These are phyloP conservation scores for Amniataba percoides DNA, from an alignment of 2,797 vertebrate genomes.

Conservation along the genomic window DNA sequence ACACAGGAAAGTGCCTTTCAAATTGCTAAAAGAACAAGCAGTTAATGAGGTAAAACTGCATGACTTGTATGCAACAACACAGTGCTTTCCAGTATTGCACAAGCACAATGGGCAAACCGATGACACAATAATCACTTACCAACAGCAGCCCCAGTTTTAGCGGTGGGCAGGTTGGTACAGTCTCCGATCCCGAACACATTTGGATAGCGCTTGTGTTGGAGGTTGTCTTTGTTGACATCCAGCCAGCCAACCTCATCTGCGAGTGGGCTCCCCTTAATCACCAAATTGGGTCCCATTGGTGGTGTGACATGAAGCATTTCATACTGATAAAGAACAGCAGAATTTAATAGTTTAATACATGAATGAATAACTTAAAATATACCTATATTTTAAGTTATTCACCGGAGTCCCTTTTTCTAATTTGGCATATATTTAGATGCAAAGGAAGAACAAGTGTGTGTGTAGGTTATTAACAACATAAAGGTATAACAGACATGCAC, in stretches of 20 bases:
- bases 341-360: not conserved
- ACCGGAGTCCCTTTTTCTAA: not conserved
- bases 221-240: conserved; percentile 91
- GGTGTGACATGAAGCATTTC: conserved; percentile 99
- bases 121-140: conserved; percentile 82
- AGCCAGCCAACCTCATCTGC: conserved; percentile 91
- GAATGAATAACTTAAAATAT: too few species aligned
- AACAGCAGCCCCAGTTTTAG: conserved; percentile 94
- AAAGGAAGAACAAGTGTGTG: not conserved
- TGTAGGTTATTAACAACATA: not conserved
- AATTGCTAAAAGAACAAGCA: not conserved
- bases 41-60: not conserved
- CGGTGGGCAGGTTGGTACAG: conserved; percentile 95
- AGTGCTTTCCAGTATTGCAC: conserved; percentile 20
- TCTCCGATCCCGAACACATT: conserved; percentile 98
- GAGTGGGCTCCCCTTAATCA: conserved; percentile 88
- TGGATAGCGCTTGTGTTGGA: conserved; percentile 93
- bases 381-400: not conserved
- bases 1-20: not conserved
- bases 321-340: conserved; percentile 84
- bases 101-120: not conserved
- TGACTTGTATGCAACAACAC: not conserved
- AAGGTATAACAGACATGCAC: not conserved
- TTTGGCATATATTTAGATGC: not conserved
- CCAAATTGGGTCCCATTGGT: conserved; percentile 93